phyloP scores from a whole-genome alignment of 1,140 invertebrate genomes.

The Adelges cooleyi region DNA sequence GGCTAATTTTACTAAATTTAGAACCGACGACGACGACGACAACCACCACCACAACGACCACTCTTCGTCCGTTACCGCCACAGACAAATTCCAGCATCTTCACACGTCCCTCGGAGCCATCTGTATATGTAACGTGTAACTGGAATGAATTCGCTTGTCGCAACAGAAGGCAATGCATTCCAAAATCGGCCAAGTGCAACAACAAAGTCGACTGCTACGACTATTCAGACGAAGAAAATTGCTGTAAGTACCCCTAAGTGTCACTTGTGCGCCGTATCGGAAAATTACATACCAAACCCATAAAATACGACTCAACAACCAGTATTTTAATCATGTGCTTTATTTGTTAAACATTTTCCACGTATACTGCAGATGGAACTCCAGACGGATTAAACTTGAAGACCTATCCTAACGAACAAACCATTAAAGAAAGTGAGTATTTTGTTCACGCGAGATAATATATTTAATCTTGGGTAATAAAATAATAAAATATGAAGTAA shows the following conservation, averaged over 20 bases:
- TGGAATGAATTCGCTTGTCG: conserved; percentile 46
- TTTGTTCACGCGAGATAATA: background rate
- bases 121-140: conserved; percentile 37
- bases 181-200: conserved; percentile 44
- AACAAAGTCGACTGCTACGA: conserved; percentile 52
- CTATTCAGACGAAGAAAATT: conserved; percentile 55
- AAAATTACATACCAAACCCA: conserved; percentile 29
- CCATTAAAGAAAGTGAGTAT: conserved; percentile 69
- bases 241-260: conserved; percentile 49
- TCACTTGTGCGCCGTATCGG: background rate
- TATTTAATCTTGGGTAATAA: background rate
- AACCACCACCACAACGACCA: background rate
- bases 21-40: too few relatives aligned
- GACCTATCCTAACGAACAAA: conserved; percentile 62
- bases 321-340: too few relatives aligned
- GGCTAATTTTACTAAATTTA: too few relatives aligned
- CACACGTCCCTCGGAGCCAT: background rate
- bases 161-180: conserved; percentile 46
- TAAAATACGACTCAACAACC: too few relatives aligned
- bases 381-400: conserved; percentile 47
- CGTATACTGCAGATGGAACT: background rate
- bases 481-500: background rate
- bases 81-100: background rate
- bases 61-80: background rate
- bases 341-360: too few relatives aligned